Base-by-base conservation (phyloP, 53 echinoderm and acorn worm species). In the Luidia sarsii region DNA sequence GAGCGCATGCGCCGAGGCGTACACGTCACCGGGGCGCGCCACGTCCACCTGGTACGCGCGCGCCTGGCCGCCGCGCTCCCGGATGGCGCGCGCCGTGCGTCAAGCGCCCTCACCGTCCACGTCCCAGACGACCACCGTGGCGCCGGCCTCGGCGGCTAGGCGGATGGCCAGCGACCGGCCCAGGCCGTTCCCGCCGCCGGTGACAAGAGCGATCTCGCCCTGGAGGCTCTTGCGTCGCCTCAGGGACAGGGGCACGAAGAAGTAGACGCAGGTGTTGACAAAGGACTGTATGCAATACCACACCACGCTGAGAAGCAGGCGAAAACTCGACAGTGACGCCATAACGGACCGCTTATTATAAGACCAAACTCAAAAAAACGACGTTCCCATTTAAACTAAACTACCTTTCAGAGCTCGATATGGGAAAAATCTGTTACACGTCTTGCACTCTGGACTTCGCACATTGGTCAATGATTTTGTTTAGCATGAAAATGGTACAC, bases 101-200 rank as follows among this genome's bases (percentile, higher is more conserved):
- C 79, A 80, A 48, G 88, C 87, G 35, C 89, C 91, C 14, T 69
- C 35, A 25, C 48, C 39, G 75, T 93, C 79, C 29, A 93, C 65
- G 80, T 93, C 93, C 93, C 93, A 93, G 15, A 89, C 74, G 20
- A 93, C 93, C 36, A 93, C 43, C 30, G 82, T 51, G 18, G 80
- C 62, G 41, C 48, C 45, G 29, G 31, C 18, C 21, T 79, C 50
- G 18, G 94, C 90, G 65, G 90, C 85, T n/a, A n/a, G n/a, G 48
- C 82, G 43, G 3, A 87, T 34, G 4, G 94, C 87, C 38, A 86
- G 84, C 1, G 85, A 74, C 29, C 84, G 64, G 29, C 92, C 92
- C 31, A 92, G 71, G 18, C 92, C 92, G 15, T 49, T 60, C n/a
- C 89, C 92, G 8, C 89, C 89, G 16, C 92, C 92, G 8, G 92